A percentile compares a stretch with the other conserved stretches of the same genome.
These are phyloP conservation scores for Watersipora subatra DNA, from an alignment of 1,140 invertebrate genomes.

Conservation along the genomic window DNA sequence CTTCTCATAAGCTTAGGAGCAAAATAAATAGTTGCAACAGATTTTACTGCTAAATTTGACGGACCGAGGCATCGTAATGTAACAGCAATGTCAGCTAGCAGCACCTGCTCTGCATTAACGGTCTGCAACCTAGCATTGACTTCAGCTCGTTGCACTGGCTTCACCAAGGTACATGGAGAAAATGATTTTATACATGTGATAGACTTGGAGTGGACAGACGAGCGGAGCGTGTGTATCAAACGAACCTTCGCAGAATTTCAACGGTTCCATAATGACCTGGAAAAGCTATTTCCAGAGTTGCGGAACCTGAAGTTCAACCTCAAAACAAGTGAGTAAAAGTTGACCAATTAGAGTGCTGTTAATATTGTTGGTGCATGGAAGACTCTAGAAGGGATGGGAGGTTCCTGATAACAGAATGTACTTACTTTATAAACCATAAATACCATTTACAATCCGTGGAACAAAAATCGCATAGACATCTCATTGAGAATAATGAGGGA, in stretches of 20 bases:
- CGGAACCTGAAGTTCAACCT: not conserved
- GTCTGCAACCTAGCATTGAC: not conserved
- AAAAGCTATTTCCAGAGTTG: not conserved
- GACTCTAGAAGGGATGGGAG: too few species aligned
- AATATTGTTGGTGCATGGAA: too few species aligned
- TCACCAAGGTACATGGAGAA: not conserved
- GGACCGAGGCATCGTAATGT: not conserved
- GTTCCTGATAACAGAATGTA: too few species aligned
- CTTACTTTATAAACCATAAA: too few species aligned
- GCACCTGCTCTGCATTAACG: not conserved
- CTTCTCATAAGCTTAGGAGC: too few species aligned
- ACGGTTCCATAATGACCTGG: not conserved
- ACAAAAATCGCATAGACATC: too few species aligned
- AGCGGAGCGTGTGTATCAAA: not conserved
- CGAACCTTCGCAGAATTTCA: not conserved
- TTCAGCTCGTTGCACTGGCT: not conserved
- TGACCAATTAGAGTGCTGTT: too few species aligned
- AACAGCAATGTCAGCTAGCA: not conserved
- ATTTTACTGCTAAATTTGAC: too few species aligned
- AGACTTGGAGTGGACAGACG: not conserved
- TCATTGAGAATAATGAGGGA: too few species aligned
- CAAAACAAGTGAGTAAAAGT: not conserved
- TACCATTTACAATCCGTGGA: too few species aligned
- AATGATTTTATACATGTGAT: not conserved
- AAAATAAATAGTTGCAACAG: too few species aligned